These are phyloP conservation scores for Chaetops frenatus DNA, from an alignment of 2,113 vertebrate species.

Conservation along the genomic window DNA sequence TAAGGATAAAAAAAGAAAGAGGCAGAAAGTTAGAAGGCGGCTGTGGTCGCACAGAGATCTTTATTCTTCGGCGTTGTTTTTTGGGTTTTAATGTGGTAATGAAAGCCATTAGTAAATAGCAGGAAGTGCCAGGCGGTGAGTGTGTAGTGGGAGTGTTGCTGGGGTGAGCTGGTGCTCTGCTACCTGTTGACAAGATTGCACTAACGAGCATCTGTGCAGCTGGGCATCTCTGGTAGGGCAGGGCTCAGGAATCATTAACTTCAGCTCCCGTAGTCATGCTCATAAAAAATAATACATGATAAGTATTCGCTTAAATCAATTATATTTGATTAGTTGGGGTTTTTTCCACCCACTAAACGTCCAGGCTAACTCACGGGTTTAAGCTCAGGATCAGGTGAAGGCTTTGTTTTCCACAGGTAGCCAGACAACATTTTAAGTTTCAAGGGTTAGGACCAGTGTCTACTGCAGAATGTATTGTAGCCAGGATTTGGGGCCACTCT, in stretches of 20 bases:
- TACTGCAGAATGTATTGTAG: not conserved
- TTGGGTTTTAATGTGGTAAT: not conserved
- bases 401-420: not conserved
- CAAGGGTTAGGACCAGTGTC: not conserved
- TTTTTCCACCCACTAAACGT: rapidly evolving
- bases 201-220: not conserved
- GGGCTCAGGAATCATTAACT: not conserved
- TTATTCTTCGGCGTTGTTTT: not conserved
- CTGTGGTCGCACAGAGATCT: rapidly evolving
- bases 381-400: not conserved
- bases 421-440: not conserved
- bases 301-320: not conserved
- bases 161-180: not conserved
- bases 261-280: not conserved
- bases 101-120: not conserved
- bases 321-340: rapidly evolving
- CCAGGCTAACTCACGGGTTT: not conserved
- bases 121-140: not conserved
- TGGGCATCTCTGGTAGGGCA: not conserved
- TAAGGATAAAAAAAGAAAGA: rapidly evolving
- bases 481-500: not conserved
- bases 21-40: not conserved
- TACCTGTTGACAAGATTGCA: not conserved
- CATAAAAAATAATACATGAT: not conserved
- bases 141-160: not conserved